Evolutionary conservation across 2,797 vertebrate genomes (phyloP).

Genomic region (Masticophis lateralis): DNA sequence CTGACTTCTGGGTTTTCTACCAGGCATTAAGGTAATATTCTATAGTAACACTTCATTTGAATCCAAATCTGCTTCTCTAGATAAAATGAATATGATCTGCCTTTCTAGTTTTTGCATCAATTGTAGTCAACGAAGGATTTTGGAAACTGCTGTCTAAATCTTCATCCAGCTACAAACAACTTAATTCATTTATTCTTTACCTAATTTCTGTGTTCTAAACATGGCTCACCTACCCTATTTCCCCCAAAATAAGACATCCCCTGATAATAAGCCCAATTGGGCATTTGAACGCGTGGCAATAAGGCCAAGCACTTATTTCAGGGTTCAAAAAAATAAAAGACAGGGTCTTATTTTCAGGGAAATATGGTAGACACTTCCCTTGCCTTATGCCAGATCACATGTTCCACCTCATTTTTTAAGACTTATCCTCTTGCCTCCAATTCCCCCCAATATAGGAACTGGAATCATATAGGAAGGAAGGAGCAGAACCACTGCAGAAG

Average conservation of each 20-base stretch:
- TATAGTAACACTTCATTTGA: neutral
- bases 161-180: neutral
- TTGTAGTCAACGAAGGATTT: neutral
- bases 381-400: neutral
- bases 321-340: too few relatives aligned
- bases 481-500: neutral
- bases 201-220: neutral
- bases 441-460: neutral
- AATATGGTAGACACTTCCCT: neutral
- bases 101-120: neutral
- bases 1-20: conserved; percentile 9
- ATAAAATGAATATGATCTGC: neutral
- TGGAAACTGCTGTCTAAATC: neutral
- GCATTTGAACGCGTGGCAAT: too few relatives aligned
- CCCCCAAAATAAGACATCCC: too few relatives aligned
- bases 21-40: neutral
- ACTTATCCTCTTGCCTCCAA: neutral
- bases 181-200: neutral
- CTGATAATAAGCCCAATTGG: too few relatives aligned
- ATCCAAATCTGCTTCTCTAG: neutral
- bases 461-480: neutral
- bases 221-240: too few relatives aligned
- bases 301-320: too few relatives aligned
- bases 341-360: too few relatives aligned
- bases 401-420: neutral